These are phyloP conservation scores for Nipponia nippon DNA, from an alignment of 2,113 vertebrate genomes.

Conservation along the genomic window DNA sequence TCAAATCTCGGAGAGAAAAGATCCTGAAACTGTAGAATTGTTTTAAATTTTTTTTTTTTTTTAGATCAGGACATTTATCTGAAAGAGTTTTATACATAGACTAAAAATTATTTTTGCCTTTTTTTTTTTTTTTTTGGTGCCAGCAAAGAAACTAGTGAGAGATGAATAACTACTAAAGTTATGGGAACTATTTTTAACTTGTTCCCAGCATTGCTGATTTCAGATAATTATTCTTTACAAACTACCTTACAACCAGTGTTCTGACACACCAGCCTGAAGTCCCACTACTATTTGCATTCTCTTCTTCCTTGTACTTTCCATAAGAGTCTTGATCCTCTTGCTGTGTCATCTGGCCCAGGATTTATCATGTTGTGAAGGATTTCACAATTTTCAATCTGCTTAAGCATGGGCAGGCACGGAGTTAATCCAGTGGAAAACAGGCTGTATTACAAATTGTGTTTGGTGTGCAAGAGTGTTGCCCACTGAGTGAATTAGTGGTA, in stretches of 20 bases:
- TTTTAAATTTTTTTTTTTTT: background rate
- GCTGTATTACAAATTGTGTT: background rate
- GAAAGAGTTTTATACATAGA: background rate
- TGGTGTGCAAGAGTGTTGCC: background rate
- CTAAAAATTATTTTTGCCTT: background rate
- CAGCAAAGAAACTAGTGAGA: background rate
- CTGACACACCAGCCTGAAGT: background rate
- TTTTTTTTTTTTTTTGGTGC: background rate
- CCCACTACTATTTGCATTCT: conserved; percentile 11
- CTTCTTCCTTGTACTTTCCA: background rate
- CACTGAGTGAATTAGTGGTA: background rate
- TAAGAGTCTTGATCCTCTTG: background rate
- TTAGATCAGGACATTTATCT: background rate
- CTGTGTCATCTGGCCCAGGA: conserved; percentile 35
- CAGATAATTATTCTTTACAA: background rate
- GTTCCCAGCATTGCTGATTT: background rate
- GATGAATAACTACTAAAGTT: background rate
- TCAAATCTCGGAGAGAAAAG: background rate
- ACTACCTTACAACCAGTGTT: background rate
- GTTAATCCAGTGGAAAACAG: conserved; percentile 47
- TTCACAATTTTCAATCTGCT: conserved; percentile 57
- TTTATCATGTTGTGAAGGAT: conserved; percentile 49
- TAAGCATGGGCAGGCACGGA: background rate
- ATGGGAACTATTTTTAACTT: background rate
- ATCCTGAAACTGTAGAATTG: background rate